Conservation (phyloP, 1,140 invertebrate genomes). For the Ephestia elutella region DNA sequence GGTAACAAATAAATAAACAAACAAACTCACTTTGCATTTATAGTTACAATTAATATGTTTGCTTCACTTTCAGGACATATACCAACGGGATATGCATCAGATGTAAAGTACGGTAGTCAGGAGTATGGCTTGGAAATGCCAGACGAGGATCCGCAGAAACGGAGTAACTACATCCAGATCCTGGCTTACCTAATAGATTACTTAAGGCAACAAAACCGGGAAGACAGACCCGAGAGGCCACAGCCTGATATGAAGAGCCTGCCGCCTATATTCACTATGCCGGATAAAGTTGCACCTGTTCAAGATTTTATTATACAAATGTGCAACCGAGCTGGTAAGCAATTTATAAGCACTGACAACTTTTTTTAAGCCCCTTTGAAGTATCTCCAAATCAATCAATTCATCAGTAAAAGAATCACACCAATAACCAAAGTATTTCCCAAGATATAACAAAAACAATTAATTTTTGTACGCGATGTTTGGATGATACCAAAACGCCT, state of each 20-base stretch:
- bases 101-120: conserved; percentile 64
- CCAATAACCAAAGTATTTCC: no score
- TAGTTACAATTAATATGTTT: no score
- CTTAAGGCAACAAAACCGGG: conserved; percentile 35
- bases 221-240: background rate
- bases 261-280: conserved; percentile 71
- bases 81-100: conserved; percentile 71
- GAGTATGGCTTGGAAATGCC: conserved; percentile 71
- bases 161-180: conserved; percentile 48
- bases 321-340: conserved; percentile 48
- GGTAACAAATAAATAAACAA: no score
- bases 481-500: no score
- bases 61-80: conserved; percentile 43
- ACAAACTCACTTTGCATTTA: no score
- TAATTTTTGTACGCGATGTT: no score
- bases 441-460: no score
- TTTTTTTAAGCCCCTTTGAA: no score
- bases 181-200: conserved; percentile 57
- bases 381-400: no score
- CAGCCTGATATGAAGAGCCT: conserved; percentile 39
- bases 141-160: conserved; percentile 30
- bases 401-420: no score
- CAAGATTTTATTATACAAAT: conserved; percentile 63
- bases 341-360: no score
- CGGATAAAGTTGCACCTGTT: conserved; percentile 47